These are phyloP conservation scores for Idaea aversata DNA, from an alignment of 2,888 invertebrate genomes.

Conservation along the genomic window DNA sequence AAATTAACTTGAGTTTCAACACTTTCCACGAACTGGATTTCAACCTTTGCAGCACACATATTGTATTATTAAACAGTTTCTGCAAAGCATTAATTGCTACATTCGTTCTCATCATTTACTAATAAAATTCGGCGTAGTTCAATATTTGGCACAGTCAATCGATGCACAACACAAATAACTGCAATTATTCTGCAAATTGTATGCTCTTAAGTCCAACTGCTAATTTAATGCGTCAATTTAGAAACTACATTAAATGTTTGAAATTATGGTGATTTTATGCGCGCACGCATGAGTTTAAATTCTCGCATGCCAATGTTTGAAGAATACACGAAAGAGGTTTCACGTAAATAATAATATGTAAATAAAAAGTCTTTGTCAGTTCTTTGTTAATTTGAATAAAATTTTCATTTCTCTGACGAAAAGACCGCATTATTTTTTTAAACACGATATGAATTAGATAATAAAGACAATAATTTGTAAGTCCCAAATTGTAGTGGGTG, in stretches of 20 bases:
- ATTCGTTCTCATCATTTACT: neutral
- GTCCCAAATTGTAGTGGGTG: no score
- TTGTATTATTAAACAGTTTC: neutral
- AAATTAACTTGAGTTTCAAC: neutral
- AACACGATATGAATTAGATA: neutral
- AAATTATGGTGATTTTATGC: neutral
- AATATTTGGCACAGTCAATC: neutral
- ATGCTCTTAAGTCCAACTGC: neutral
- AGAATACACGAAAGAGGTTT: slow-evolving; percentile 1
- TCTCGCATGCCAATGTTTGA: neutral
- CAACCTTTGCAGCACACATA: neutral
- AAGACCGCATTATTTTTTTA: neutral
- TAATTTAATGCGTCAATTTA: neutral
- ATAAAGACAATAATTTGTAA: neutral
- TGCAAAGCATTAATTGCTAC: no score
- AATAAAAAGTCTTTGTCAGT: neutral
- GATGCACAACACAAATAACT: neutral
- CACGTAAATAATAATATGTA: neutral
- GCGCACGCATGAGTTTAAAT: neutral
- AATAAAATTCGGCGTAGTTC: neutral
- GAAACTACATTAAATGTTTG: neutral
- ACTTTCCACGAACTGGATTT: neutral
- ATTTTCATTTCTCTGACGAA: neutral
- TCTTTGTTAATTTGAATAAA: neutral
- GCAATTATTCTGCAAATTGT: neutral